Base-by-base conservation (phyloP, 2,888 invertebrate species). In the Tanytarsus gracilentus region DNA sequence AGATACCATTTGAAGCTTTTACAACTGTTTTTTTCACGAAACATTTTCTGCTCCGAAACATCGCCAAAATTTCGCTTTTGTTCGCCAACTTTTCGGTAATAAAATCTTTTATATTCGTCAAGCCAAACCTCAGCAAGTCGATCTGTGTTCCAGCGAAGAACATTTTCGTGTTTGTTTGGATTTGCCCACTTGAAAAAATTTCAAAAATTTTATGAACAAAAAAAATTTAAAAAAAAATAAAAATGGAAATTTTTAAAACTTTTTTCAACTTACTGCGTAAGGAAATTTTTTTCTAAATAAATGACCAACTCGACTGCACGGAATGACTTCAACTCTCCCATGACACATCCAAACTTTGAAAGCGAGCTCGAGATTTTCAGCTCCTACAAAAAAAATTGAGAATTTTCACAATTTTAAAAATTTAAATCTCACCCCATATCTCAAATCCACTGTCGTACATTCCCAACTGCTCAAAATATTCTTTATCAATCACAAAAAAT, bases 1-100 rank as follows among this genome's bases (percentile, higher is more conserved):
- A 91, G 76, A 72, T 85, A 90, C 90, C 90, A 91, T 70, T 84
- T 82, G 78, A 91, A 91, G 62, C 80, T 79, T 71, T 89, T 87
- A 74, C 90, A 91, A 26, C 82, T 76, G 36, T 90, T 75, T 39
- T 79, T 77, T 64, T 82, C 75, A 61, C 89, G 75, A 62, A 91
- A 73, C 25, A 77, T 73, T 69, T 79, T 84, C 51, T 90, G 77
- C 6, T 78, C 78, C 16, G 79, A 77, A n/a, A 91, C 79, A 72
- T 91, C 88, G 2, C 90, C 90, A 72, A 77, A 88, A 68, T 89
- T 85, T 52, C 88, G 88, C 76, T 84, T 78, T 67, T 86, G 85
- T 72, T 82, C 79, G 64, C 88, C 88, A 21, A 30, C 30, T 23
- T 33, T 9, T 33, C 21, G 18, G 73, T 87, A 90, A 73, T 89